Conservation (phyloP, 2,888 invertebrate genomes). For the Chymomyza fuscimana region DNA sequence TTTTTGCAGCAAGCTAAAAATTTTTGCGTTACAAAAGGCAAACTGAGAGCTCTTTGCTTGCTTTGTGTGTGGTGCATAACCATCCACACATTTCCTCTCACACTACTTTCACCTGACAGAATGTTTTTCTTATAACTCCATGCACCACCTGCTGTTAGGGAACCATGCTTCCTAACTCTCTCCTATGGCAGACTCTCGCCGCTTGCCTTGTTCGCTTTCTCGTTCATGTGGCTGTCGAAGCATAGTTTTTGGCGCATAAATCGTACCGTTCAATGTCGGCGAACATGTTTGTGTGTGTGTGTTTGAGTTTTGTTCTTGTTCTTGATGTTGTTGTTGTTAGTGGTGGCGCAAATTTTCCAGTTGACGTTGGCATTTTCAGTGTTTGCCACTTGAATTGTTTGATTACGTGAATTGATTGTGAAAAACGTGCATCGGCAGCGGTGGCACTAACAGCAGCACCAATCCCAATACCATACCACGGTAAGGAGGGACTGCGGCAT, state of each 20-base stretch:
- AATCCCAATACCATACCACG: neutral
- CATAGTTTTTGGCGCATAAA: slow-evolving; percentile 78
- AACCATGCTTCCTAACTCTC: neutral
- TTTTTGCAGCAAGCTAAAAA: slow-evolving; percentile 70
- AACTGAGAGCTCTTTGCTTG: slow-evolving; percentile 44
- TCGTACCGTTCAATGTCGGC: slow-evolving; percentile 70
- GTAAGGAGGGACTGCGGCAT: slow-evolving; percentile 29
- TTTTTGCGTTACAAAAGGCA: slow-evolving; percentile 70
- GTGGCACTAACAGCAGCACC: slow-evolving; percentile 13
- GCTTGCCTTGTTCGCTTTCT: neutral
- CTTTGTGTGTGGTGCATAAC: slow-evolving; percentile 61
- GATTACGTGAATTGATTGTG: slow-evolving; percentile 77
- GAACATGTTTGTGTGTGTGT: slow-evolving; percentile 25
- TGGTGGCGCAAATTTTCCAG: slow-evolving; percentile 72
- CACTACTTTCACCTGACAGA: neutral
- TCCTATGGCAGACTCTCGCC: neutral
- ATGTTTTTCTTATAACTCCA: slow-evolving; percentile 66
- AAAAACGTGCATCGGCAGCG: slow-evolving; percentile 72
- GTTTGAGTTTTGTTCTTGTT: neutral
- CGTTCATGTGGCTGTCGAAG: slow-evolving; percentile 73
- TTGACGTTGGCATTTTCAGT: slow-evolving; percentile 78
- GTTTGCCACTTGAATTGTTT: slow-evolving; percentile 79
- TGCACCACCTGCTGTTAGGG: slow-evolving; percentile 59
- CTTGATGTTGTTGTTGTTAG: slow-evolving; percentile 39
- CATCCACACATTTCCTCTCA: neutral